Conservation (phyloP, 2,888 invertebrate genomes). For the Lithodes maja region DNA sequence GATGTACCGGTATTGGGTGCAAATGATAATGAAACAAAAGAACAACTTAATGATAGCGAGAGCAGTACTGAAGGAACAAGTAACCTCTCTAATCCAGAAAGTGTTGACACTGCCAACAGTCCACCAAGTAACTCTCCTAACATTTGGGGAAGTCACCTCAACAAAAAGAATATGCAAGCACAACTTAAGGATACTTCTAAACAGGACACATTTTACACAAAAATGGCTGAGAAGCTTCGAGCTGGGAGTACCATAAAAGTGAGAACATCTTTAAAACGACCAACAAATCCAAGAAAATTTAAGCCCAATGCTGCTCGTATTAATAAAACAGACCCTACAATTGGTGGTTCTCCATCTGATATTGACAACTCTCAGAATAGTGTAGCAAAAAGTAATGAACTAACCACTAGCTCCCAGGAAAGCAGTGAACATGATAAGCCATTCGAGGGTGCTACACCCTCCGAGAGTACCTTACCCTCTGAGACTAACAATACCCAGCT, state of each 20-base stretch:
- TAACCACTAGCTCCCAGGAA: too few relatives aligned
- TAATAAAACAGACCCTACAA: too few relatives aligned
- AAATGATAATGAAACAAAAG: not conserved
- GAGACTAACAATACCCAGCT: not conserved
- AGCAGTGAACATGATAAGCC: too few relatives aligned
- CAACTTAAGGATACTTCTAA: not conserved
- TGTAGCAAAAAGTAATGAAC: too few relatives aligned
- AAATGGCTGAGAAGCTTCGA: constrained; percentile 63
- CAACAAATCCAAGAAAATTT: not conserved
- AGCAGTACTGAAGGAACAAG: not conserved
- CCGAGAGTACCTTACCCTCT: not conserved
- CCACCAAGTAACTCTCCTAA: not conserved
- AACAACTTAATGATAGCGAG: not conserved
- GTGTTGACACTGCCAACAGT: not conserved
- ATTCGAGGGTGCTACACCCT: not conserved
- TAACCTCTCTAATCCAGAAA: not conserved
- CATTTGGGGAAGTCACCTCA: constrained; percentile 59
- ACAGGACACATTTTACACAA: constrained; percentile 47
- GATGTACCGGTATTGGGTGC: not conserved
- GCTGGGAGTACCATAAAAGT: constrained; percentile 40
- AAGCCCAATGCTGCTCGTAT: too few relatives aligned
- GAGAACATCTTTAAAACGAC: constrained; percentile 53
- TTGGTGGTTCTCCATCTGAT: too few relatives aligned
- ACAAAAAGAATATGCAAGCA: constrained; percentile 15
- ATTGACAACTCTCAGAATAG: too few relatives aligned